A percentile compares a stretch with the other conserved stretches of the same genome.
phyloP scores from a whole-genome alignment of 2,113 vertebrate genomes.

The Petrocephalus zakoni region DNA sequence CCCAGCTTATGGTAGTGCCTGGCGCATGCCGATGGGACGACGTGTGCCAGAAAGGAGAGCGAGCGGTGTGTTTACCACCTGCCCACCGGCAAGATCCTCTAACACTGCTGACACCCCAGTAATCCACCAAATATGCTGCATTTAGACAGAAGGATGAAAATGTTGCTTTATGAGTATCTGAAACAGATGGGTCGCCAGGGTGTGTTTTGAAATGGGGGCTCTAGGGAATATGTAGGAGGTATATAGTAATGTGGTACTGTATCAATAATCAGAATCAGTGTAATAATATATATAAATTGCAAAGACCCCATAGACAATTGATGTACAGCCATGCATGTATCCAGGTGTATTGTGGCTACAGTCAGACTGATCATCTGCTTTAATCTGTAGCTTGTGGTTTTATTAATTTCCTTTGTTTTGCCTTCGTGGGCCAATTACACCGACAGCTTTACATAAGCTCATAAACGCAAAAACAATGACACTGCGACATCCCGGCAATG shows the following conservation, averaged over 20 bases:
- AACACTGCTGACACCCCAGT: neutral
- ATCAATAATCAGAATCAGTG: neutral
- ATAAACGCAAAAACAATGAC: constrained; percentile 59
- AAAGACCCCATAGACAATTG: too few relatives aligned
- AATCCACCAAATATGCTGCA: neutral
- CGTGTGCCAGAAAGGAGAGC: neutral
- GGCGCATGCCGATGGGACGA: neutral
- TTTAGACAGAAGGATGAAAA: neutral
- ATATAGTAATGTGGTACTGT: neutral
- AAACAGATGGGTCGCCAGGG: neutral
- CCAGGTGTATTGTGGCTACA: constrained; percentile 22
- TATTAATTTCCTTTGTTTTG: constrained; percentile 57
- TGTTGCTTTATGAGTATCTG: neutral
- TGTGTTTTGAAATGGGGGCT: neutral
- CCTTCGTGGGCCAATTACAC: constrained; percentile 58
- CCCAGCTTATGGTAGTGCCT: neutral
- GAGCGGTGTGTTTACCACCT: neutral
- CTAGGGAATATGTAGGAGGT: neutral
- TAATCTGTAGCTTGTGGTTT: constrained; percentile 59
- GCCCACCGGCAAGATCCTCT: neutral
- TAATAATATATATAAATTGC: too few relatives aligned
- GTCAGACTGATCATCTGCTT: constrained; percentile 42
- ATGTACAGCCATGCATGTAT: too few relatives aligned
- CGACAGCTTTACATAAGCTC: constrained; percentile 53
- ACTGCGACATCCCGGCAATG: constrained; percentile 21